A percentile compares a stretch with the other conserved stretches of the same genome.
Conservation (phyloP, 2,888 invertebrate species). For the Drepana falcataria region DNA sequence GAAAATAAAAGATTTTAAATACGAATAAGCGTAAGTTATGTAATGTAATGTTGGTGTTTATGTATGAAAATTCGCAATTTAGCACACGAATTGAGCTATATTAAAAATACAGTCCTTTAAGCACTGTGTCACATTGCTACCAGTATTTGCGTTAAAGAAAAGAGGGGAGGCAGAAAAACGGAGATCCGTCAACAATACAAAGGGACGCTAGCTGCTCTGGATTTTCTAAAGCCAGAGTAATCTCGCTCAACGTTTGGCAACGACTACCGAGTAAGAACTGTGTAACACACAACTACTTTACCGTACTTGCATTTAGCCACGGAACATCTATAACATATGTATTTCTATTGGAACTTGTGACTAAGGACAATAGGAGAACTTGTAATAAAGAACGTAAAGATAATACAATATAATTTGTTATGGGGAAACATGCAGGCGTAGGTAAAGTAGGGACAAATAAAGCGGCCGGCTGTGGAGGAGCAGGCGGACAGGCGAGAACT, state of each 20-base stretch:
- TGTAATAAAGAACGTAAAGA: no score
- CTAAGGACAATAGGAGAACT: no score
- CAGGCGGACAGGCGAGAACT: constrained; percentile 37
- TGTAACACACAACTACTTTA: constrained; percentile 16
- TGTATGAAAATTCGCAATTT: neutral
- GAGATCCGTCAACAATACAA: constrained; percentile 49
- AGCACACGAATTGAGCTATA: neutral
- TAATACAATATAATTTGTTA: no score
- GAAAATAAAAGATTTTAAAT: neutral
- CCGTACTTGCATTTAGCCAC: neutral
- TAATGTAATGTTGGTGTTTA: neutral
- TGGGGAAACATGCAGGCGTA: no score
- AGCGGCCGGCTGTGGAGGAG: constrained; percentile 39
- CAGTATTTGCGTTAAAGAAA: constrained; percentile 48
- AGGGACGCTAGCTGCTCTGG: constrained; percentile 40
- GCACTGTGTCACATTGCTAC: constrained; percentile 37
- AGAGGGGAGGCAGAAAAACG: constrained; percentile 43
- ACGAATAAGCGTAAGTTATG: neutral
- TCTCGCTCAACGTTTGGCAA: constrained; percentile 37
- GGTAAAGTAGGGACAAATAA: no score
- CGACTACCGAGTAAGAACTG: constrained; percentile 30
- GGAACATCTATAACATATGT: no score
- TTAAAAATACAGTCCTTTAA: constrained; percentile 6
- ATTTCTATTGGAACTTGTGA: no score
- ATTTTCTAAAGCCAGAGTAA: constrained; percentile 47